Evolutionary conservation across 1,140 invertebrate genomes (phyloP).

Genomic region (Drosophila leontia): DNA sequence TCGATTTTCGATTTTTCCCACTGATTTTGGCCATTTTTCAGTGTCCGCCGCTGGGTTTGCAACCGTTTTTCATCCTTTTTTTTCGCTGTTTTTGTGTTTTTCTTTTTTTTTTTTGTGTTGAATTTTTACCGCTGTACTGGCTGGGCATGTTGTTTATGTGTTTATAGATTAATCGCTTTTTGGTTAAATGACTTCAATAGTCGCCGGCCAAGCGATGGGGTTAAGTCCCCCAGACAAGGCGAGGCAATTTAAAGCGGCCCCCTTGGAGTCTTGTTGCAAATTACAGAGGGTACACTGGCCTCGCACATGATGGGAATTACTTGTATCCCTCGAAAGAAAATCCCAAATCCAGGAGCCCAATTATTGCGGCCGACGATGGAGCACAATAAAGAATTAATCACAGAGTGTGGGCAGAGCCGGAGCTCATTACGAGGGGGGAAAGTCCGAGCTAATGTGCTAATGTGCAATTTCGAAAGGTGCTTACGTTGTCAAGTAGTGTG

Average conservation of each 20-base stretch:
- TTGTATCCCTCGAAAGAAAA: conserved; percentile 18
- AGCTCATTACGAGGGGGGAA: conserved; percentile 31
- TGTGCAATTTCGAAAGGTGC: conserved; percentile 81
- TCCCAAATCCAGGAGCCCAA: conserved; percentile 33
- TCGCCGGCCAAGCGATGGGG: conserved; percentile 28
- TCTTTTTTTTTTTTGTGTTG: background rate
- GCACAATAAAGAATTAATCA: conserved; percentile 80
- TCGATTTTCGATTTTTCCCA: conserved; percentile 81
- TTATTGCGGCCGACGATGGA: conserved; percentile 28
- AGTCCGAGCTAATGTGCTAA: conserved; percentile 74
- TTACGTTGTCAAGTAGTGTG: conserved; percentile 84
- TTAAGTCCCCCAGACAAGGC: background rate
- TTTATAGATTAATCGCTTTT: conserved; percentile 84
- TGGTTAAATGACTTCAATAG: conserved; percentile 81
- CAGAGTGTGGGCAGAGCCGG: conserved; percentile 37
- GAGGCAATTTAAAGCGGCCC: conserved; percentile 22
- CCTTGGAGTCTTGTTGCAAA: conserved; percentile 52
- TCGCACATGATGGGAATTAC: conserved; percentile 16
- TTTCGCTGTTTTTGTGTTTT: conserved; percentile 5
- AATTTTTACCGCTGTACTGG: background rate
- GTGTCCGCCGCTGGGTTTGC: conserved; percentile 56
- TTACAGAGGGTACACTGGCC: conserved; percentile 4
- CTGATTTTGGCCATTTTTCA: conserved; percentile 81
- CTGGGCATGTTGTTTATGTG: conserved; percentile 81
- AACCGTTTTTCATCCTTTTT: conserved; percentile 32